phyloP scores from a whole-genome alignment of 2,888 invertebrate genomes.

The Phymatocera aterrima region DNA sequence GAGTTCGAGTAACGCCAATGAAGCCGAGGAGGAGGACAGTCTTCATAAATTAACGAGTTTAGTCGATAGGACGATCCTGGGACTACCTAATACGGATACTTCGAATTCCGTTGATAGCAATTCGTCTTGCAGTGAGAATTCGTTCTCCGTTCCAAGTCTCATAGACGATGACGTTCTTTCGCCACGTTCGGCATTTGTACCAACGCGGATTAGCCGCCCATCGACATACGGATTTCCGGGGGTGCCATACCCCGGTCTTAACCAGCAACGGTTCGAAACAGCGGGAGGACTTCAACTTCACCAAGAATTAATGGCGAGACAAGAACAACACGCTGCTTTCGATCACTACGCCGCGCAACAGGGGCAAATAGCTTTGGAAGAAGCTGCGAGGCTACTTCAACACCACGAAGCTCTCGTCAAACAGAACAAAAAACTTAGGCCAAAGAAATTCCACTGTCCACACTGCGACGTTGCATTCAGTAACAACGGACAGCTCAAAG shows the following conservation, averaged over 20 bases:
- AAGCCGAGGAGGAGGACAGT: conserved; percentile 47
- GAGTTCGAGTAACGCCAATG: conserved; percentile 47
- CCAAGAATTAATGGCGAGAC: conserved; percentile 8
- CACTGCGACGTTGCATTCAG: conserved; percentile 94
- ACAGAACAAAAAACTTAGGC: conserved; percentile 83
- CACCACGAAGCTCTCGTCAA: conserved; percentile 65
- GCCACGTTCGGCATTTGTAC: conserved; percentile 35
- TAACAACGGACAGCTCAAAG: conserved; percentile 95
- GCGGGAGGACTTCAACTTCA: neutral
- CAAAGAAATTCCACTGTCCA: conserved; percentile 94
- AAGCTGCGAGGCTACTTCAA: conserved; percentile 63
- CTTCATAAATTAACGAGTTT: conserved; percentile 53
- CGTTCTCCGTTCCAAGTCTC: conserved; percentile 14
- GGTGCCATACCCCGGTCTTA: neutral
- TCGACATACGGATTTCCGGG: conserved; percentile 47
- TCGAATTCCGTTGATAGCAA: conserved; percentile 31
- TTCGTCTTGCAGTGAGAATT: conserved; percentile 13
- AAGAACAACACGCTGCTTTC: conserved; percentile 10
- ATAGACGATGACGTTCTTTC: conserved; percentile 14
- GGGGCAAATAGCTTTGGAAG: conserved; percentile 54
- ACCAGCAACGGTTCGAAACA: neutral
- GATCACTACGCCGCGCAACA: conserved; percentile 26
- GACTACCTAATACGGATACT: conserved; percentile 28
- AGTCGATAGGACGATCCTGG: conserved; percentile 47
- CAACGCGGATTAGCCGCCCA: conserved; percentile 18